Evolutionary conservation across 2,888 invertebrate species (phyloP), one percentile per base, ranked within the genome.

Genomic region (Cylindroiulus punctatus): DNA sequence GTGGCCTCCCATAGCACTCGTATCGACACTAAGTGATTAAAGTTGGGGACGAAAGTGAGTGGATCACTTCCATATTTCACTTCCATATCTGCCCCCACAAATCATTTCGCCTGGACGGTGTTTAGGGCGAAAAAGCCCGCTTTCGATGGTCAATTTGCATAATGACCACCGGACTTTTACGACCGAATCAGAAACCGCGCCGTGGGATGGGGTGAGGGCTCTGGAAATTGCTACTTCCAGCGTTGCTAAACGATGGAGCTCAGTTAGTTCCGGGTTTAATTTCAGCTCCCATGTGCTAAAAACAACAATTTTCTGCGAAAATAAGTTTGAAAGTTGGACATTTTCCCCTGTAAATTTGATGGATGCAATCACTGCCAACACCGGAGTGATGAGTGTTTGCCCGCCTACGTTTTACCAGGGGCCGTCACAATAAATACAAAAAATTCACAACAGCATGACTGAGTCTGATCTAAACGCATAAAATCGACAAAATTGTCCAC

Each of bases 301-400:
- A n/a, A n/a, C n/a, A n/a, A n/a, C n/a, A n/a, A n/a, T n/a, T n/a
- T n/a, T n/a, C n/a, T n/a, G n/a, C n/a, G n/a, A n/a, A n/a, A n/a
- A n/a, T n/a, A n/a, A n/a, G n/a, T n/a, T n/a, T n/a, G n/a, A n/a
- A n/a, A n/a, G n/a, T n/a, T n/a, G n/a, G n/a, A n/a, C n/a, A n/a
- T n/a, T n/a, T n/a, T n/a, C n/a, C n/a, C n/a, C n/a, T n/a, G n/a
- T n/a, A n/a, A n/a, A n/a, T n/a, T n/a, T n/a, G n/a, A n/a, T n/a
- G n/a, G n/a, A n/a, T n/a, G 57, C 57, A 57, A 57, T 57, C 57
- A n/a, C 57, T n/a, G n/a, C 57, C 19, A 57, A n/a, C 57, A n/a
- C 3, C 57, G 3, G 57, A n/a, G 57, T 22, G 4, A 57, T 57
- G 57, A n/a, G 22, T 57, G 57, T n/a, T 57, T 57, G 57, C 57